Conservation (phyloP, 2,888 invertebrate genomes). For the Nasonia oneida region DNA sequence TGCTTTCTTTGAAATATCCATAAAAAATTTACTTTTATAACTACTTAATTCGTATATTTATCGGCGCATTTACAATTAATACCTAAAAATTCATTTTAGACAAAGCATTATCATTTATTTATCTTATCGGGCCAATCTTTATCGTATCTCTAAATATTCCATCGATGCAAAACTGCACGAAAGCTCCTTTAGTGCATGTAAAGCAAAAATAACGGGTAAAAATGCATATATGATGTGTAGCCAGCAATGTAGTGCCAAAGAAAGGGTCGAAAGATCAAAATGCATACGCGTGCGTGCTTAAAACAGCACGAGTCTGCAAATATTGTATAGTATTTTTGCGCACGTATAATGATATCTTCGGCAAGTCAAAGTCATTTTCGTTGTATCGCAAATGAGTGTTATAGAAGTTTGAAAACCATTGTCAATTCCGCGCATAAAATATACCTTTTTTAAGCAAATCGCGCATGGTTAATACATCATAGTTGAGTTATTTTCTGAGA, state of each 20-base stretch:
- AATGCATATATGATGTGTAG: conserved; percentile 8
- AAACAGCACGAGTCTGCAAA: conserved; percentile 29
- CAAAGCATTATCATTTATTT: neutral
- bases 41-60: no score
- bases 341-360: neutral
- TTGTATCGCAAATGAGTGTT: neutral
- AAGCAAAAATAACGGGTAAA: neutral
- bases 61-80: no score
- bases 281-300: conserved; percentile 32
- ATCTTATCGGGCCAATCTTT: neutral
- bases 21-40: no score
- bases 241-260: conserved; percentile 29
- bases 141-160: neutral
- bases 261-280: conserved; percentile 40
- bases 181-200: neutral
- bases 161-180: neutral
- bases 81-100: neutral
- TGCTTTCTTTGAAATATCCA: no score
- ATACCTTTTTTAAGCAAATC: no score
- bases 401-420: neutral
- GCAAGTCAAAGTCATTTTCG: neutral
- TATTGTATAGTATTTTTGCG: conserved; percentile 14
- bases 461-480: no score
- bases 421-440: no score
- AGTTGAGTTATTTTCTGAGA: neutral